These are phyloP conservation scores for Thalassophryne amazonica DNA, from an alignment of 2,797 vertebrate species.

Conservation along the genomic window DNA sequence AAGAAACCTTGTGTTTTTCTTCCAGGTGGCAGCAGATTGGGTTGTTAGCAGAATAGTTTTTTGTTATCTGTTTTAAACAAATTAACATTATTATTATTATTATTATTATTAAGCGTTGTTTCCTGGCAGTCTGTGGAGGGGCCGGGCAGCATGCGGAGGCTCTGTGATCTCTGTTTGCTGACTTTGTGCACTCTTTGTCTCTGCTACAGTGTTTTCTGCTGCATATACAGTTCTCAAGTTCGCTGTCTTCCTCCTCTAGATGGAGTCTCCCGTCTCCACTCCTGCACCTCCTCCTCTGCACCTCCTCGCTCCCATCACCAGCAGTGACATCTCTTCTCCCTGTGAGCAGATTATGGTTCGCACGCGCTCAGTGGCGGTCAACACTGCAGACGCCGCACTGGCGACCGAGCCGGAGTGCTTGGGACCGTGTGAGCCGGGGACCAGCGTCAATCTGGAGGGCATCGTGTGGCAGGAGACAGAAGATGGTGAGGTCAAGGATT, in stretches of 20 bases:
- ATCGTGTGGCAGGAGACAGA: constrained; percentile 99
- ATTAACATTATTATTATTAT: too few species aligned
- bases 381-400: constrained; percentile 89
- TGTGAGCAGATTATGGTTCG: constrained; percentile 99
- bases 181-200: too few species aligned
- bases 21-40: too few species aligned
- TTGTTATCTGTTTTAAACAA: too few species aligned
- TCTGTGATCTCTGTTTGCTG: too few species aligned
- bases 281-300: constrained; percentile 88
- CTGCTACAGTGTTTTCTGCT: too few species aligned
- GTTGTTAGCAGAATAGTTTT: too few species aligned
- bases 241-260: constrained; percentile 67
- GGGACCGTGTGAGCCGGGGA: constrained; percentile 95
- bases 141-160: too few species aligned
- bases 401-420: constrained; percentile 94
- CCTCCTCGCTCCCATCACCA: constrained; percentile 83
- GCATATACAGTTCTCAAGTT: too few species aligned
- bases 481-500: constrained; percentile 88
- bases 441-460: constrained; percentile 97
- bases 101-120: too few species aligned
- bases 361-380: constrained; percentile 92
- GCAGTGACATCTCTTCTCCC: constrained; percentile 88
- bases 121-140: too few species aligned
- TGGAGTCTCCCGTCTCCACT: constrained; percentile 90
- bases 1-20: too few species aligned